Base-by-base conservation (phyloP, 2,113 vertebrate species). In the Gasterosteus aculeatus region DNA sequence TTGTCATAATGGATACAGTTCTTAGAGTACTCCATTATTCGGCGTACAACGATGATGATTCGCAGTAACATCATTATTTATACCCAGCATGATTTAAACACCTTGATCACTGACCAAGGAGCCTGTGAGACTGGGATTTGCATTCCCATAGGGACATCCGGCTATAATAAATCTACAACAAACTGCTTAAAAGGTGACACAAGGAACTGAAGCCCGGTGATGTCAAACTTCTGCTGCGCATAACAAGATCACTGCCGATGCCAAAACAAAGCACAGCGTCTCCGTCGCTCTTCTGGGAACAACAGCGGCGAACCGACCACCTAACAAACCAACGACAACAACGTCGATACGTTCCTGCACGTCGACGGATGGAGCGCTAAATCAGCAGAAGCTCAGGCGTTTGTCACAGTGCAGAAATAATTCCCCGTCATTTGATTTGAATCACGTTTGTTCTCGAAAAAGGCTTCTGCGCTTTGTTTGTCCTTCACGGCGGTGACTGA, bases 291-390 rank as follows among this genome's bases (percentile, higher is more conserved):
- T 77, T 71, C 42, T 62, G 68, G 64, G 69, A 85, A 85, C 69
- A 86, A 80, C 35, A 35, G 35, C 0, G 3, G 11, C 5, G 44
- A 66, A 49, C 73, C 69, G 53, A 69, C 62, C 22, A 59, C 59
- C 75, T 85, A 80, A 84, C 62, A 78, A 85, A 76, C 51, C 95
- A 95, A 93, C 94, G 93, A 95, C 95, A 88, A 94, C 93, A 94
- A 91, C 94, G 93, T 95, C 44, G 63, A 94, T 96, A 95, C 96
- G 96, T 95, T 95, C 95, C 95, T 94, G 94, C 93, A 92, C 94
- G 94, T 96, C 94, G 93, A 95, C 95, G 94, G 95, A 94, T 91
- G 92, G 92, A 94, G 95, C 93, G 53, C 95, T 93, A 93, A 62
- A 63, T 56, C 46, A 65, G 19, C 31, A 78, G 75, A 22, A 41